Evolutionary conservation across 1,140 invertebrate species (phyloP).

Genomic region (Pectinophora gossypiella): DNA sequence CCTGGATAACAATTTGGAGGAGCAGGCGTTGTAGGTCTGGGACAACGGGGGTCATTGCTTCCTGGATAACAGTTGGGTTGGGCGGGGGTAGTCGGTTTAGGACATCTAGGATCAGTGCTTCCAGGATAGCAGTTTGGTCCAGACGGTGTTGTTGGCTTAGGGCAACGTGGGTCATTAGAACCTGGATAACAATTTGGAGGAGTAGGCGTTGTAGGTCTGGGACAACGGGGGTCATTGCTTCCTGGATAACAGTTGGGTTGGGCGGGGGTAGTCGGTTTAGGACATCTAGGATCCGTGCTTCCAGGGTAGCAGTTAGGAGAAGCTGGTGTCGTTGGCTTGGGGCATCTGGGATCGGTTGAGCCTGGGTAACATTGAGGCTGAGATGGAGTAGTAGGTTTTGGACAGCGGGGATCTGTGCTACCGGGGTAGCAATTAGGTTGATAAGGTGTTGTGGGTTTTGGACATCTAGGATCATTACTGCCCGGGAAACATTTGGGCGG

Average conservation of each 20-base stretch:
- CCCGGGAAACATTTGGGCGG: conserved; percentile 24
- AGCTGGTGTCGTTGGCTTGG: conserved; percentile 16
- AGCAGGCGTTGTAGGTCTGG: conserved; percentile 23
- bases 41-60: conserved; percentile 60
- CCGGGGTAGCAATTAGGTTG: conserved; percentile 61
- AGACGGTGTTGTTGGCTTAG: conserved; percentile 24
- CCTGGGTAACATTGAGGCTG: conserved; percentile 53
- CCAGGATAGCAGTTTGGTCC: conserved; percentile 46
- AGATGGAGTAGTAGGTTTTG: conserved; percentile 25
- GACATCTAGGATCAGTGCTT: conserved; percentile 55
- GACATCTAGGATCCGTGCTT: conserved; percentile 51
- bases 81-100: conserved; percentile 25
- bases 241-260: conserved; percentile 38
- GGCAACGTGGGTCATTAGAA: conserved; percentile 50
- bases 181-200: conserved; percentile 44
- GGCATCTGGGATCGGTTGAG: conserved; percentile 45
- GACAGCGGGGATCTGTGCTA: conserved; percentile 65
- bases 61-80: conserved; percentile 56
- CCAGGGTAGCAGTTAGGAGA: conserved; percentile 44
- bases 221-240: conserved; percentile 32
- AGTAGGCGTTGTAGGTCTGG: conserved; percentile 25
- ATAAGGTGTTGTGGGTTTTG: conserved; percentile 32
- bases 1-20: conserved; percentile 41
- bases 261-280: conserved; percentile 12
- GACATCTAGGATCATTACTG: conserved; percentile 61